phyloP scores from a whole-genome alignment of 2,888 invertebrate genomes.

The Oxyscelio sp. region DNA sequence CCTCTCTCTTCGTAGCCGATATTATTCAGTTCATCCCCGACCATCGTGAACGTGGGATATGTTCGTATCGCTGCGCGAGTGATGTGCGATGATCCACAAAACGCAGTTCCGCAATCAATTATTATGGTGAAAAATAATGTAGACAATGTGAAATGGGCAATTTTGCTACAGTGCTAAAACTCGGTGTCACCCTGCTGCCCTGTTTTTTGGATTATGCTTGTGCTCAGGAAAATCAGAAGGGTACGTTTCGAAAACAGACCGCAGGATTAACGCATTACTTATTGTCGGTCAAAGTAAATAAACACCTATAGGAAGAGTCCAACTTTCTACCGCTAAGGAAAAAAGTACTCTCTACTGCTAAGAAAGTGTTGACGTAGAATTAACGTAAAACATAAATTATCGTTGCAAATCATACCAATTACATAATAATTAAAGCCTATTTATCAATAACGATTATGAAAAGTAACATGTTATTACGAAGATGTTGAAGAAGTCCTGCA shows the following conservation, averaged over 20 bases:
- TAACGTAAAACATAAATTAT: neutral
- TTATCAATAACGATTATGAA: neutral
- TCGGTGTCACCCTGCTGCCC: constrained; percentile 84
- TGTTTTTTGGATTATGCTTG: constrained; percentile 85
- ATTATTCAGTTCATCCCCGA: constrained; percentile 64
- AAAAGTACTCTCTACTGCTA: too few species aligned
- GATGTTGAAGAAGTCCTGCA: too few species aligned
- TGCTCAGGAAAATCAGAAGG: constrained; percentile 81
- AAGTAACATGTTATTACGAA: neutral
- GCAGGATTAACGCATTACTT: neutral
- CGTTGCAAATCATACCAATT: neutral
- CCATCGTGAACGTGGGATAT: constrained; percentile 57
- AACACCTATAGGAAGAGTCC: neutral
- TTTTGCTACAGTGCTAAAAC: constrained; percentile 84
- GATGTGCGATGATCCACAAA: constrained; percentile 51
- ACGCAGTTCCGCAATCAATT: constrained; percentile 59
- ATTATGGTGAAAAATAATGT: constrained; percentile 81
- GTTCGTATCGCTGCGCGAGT: constrained; percentile 47
- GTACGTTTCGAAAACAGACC: constrained; percentile 71
- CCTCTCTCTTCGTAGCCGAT: constrained; percentile 54
- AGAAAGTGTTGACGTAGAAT: too few species aligned
- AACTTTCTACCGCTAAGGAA: too few species aligned
- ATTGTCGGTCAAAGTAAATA: neutral
- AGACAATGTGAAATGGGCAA: constrained; percentile 84
- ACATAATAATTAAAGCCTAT: neutral